Conservation (phyloP, 2,113 vertebrate genomes). For the Dasypus novemcinctus region DNA sequence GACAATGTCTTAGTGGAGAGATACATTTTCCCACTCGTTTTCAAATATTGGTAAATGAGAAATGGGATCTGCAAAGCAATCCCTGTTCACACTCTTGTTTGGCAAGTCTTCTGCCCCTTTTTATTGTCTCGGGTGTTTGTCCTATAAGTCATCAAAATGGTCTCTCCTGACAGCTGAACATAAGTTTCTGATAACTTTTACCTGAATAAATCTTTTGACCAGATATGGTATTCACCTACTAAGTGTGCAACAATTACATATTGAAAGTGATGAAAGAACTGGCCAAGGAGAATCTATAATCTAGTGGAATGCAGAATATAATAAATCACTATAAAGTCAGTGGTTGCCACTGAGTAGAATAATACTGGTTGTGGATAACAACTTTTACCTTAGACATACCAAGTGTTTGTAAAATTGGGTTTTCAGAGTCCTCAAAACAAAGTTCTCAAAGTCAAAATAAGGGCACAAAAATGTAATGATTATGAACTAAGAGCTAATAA, state of each 20-base stretch:
- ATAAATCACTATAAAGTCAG: slow-evolving; percentile 62
- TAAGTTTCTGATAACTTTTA: slow-evolving; percentile 77
- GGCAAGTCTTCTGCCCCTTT: slow-evolving; percentile 16
- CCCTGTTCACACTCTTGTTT: neutral
- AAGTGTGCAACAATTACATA: slow-evolving; percentile 70
- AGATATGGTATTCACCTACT: slow-evolving; percentile 64
- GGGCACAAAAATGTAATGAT: neutral
- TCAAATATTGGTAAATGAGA: slow-evolving; percentile 74
- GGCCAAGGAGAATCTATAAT: slow-evolving; percentile 41
- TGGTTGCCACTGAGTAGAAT: neutral
- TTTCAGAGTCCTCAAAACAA: slow-evolving; percentile 54
- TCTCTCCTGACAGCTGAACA: slow-evolving; percentile 70
- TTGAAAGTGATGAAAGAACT: slow-evolving; percentile 52
- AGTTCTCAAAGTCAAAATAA: slow-evolving; percentile 66
- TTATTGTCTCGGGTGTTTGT: neutral
- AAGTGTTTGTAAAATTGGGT: slow-evolving; percentile 33
- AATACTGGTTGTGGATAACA: slow-evolving; percentile 50
- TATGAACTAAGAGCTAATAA: neutral
- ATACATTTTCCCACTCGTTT: slow-evolving; percentile 42
- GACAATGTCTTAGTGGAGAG: neutral
- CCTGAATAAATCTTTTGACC: slow-evolving; percentile 74
- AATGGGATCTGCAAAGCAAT: slow-evolving; percentile 15
- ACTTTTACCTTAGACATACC: slow-evolving; percentile 56
- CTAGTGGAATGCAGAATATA: slow-evolving; percentile 26
- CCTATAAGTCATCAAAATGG: slow-evolving; percentile 71